These are phyloP conservation scores for Orestias chungarensis DNA, from an alignment of 2,797 vertebrate species.

Conservation along the genomic window DNA sequence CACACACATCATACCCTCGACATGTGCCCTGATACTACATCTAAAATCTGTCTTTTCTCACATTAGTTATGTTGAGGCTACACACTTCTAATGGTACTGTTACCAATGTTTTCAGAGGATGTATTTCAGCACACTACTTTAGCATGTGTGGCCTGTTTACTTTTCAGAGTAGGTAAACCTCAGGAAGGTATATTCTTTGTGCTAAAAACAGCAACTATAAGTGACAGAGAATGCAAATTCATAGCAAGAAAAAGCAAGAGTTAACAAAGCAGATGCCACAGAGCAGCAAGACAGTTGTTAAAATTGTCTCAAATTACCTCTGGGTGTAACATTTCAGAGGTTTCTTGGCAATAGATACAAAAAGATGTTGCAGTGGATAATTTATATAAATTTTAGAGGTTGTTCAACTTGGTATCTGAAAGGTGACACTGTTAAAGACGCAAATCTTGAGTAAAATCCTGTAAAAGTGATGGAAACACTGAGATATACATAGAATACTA, in stretches of 20 bases:
- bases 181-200: conserved; percentile 10
- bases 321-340: conserved; percentile 46
- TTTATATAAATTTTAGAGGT: conserved; percentile 24
- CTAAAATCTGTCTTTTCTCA: neutral
- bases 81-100: neutral
- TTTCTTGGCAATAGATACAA: conserved; percentile 28
- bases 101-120: conserved; percentile 16
- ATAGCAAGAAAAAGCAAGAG: conserved; percentile 19
- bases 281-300: conserved; percentile 38
- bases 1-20: neutral
- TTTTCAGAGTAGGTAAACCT: conserved; percentile 12
- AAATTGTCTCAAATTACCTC: conserved; percentile 50
- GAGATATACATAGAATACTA: neutral
- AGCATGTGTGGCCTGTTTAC: conserved; percentile 15
- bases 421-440: neutral
- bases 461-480: neutral
- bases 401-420: neutral
- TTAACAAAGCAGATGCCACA: conserved; percentile 41
- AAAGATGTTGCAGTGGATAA: conserved; percentile 33
- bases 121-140: conserved; percentile 23
- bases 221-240: conserved; percentile 4
- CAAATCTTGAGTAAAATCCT: neutral
- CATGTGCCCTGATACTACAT: conserved; percentile 5
- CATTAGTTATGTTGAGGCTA: neutral
- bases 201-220: conserved; percentile 9